These are phyloP conservation scores for Ploceus nigricollis DNA, from an alignment of 2,113 vertebrate species.

Conservation along the genomic window DNA sequence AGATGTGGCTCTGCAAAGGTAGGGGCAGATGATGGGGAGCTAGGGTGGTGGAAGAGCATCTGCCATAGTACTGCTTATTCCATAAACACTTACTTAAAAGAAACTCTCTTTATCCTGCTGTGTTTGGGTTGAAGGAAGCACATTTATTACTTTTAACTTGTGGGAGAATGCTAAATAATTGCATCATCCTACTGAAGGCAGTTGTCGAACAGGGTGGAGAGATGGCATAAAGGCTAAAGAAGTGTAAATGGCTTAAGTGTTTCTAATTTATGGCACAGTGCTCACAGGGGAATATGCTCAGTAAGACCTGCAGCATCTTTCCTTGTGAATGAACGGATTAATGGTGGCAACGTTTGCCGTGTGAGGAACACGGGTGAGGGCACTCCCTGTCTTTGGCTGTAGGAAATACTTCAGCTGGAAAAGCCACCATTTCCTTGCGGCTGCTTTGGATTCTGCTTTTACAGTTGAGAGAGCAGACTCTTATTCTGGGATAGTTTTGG, in stretches of 20 bases:
- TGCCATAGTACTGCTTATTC: background rate
- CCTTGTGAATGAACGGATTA: background rate
- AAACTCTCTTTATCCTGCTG: background rate
- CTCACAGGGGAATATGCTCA: background rate
- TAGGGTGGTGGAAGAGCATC: background rate
- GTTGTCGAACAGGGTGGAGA: background rate
- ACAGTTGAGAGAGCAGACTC: constrained; percentile 23
- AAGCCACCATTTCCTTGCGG: constrained; percentile 30
- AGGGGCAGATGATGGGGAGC: background rate
- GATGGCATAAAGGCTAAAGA: constrained; percentile 17
- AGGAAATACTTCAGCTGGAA: constrained; percentile 36
- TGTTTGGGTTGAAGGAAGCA: background rate
- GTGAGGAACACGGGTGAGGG: background rate
- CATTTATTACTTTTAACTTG: background rate
- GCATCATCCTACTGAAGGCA: background rate
- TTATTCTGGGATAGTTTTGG: constrained; percentile 52
- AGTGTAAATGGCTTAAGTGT: constrained; percentile 30
- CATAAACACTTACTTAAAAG: background rate
- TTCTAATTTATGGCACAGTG: background rate
- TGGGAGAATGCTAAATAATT: background rate
- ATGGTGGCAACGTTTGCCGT: background rate
- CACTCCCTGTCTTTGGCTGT: background rate
- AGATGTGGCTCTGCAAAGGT: background rate
- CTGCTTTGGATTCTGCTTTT: constrained; percentile 45
- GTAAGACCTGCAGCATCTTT: constrained; percentile 9